These are phyloP conservation scores for Dasypus novemcinctus DNA, from an alignment of 2,113 vertebrate genomes.

Conservation along the genomic window DNA sequence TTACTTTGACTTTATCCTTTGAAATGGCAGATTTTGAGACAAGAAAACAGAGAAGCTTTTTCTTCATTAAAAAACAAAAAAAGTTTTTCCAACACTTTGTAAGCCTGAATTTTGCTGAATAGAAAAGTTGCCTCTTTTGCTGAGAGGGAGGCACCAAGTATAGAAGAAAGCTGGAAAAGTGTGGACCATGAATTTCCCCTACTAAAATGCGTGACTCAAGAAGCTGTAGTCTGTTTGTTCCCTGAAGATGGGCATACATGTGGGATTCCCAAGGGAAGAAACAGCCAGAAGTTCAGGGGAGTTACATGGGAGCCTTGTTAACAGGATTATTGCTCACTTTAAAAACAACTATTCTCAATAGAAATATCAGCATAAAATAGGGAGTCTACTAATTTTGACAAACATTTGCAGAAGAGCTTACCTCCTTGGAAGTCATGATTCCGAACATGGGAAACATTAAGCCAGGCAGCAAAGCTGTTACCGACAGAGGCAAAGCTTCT, in stretches of 20 bases:
- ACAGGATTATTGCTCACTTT: not conserved
- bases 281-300: not conserved
- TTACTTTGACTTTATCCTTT: constrained; percentile 66
- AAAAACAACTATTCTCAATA: not conserved
- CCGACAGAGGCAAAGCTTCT: constrained; percentile 89
- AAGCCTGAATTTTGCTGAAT: not conserved
- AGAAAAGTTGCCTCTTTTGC: not conserved
- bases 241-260: not conserved
- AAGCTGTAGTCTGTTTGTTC: not conserved
- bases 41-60: constrained; percentile 50
- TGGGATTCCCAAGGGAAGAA: not conserved
- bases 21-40: constrained; percentile 52
- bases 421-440: constrained; percentile 89
- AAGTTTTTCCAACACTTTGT: constrained; percentile 35
- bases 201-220: not conserved
- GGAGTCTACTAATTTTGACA: not conserved
- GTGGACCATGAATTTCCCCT: not conserved
- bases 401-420: constrained; percentile 72
- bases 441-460: constrained; percentile 92
- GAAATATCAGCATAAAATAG: not conserved
- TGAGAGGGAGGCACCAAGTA: not conserved
- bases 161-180: not conserved
- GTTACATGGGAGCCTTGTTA: not conserved
- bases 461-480: constrained; percentile 92
- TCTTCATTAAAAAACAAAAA: constrained; percentile 62